Evolutionary conservation across 2,797 vertebrate species (phyloP), one percentile per base, ranked within the genome.

Genomic region (Lithobates pipiens): DNA sequence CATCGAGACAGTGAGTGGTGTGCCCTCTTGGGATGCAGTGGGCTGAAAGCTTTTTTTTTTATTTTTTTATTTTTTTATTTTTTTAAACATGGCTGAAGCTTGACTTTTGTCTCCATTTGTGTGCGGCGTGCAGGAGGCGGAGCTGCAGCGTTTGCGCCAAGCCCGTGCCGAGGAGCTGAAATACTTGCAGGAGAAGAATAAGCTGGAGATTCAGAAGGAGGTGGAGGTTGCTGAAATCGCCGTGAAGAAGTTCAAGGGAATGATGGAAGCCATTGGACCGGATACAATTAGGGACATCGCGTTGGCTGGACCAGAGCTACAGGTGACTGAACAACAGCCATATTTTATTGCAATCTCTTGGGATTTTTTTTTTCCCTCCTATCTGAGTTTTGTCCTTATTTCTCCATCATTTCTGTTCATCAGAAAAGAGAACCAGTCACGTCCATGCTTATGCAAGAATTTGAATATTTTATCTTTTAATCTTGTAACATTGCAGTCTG

Each of bases 231-330:
- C 94, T 0, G 88, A 92, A 4, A 94, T 97, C 6, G 96, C 97
- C 89, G 94, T 91, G 21, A 90, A 91, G 10, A 95, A 95, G 85
- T 97, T 98, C 91, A 90, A 90, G n/a, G 84, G 95, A 68, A 90
- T 96, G 92, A 94, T 95, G 0, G 87, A 91, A 0, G 92, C 94
- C 23, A 89, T 97, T 86, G 97, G 97, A 15, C 86, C 92, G 0
- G 91, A 92, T 1, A 97, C 96, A 3, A 92, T 97, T 88, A 93
- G 86, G 27, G 96, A 96, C 77, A 95, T 98, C 13, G 96, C 97
- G 1, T 85, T 95, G 81, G 96, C 97, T 0, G 97, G 97, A 0
- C 96, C 96, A 0, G 96, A 97, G 89, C 93, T 97, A 80, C 97
- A 98, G 96, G 96, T 98, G 90, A 86, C 15, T 42, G 29, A 39